phyloP scores from a whole-genome alignment of 2,797 vertebrate genomes.

The Crenuchus spilurus region DNA sequence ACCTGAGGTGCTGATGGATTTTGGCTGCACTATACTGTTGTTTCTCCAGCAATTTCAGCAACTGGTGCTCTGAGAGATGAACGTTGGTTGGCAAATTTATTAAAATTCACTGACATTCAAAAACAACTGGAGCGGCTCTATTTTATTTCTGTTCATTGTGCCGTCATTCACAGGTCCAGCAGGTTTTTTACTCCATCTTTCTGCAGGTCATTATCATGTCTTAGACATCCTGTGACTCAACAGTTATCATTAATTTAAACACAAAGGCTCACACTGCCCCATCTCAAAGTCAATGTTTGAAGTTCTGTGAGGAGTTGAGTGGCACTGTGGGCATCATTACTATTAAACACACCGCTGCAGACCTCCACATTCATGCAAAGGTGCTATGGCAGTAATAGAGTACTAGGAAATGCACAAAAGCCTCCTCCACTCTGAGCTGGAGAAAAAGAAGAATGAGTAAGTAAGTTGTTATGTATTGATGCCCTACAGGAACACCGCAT shows the following conservation, averaged over 20 bases:
- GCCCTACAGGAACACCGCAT: not conserved
- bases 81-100: not conserved
- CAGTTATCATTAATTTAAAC: not conserved
- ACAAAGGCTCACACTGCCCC: not conserved
- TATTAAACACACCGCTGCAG: too few species aligned
- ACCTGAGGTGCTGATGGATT: not conserved
- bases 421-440: not conserved
- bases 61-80: not conserved
- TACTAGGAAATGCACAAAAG: not conserved
- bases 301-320: too few species aligned
- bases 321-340: too few species aligned
- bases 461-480: not conserved
- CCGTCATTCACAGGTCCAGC: not conserved
- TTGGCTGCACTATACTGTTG: not conserved
- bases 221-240: not conserved
- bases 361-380: not conserved
- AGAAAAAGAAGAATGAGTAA: not conserved
- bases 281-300: not conserved
- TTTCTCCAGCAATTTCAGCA: not conserved
- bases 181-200: too few species aligned
- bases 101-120: not conserved
- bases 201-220: not conserved
- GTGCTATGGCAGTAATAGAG: not conserved
- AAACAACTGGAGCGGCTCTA: too few species aligned
- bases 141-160: not conserved